Conservation (phyloP, 2,888 invertebrate genomes). For the Cryptocheilus praepositus region DNA sequence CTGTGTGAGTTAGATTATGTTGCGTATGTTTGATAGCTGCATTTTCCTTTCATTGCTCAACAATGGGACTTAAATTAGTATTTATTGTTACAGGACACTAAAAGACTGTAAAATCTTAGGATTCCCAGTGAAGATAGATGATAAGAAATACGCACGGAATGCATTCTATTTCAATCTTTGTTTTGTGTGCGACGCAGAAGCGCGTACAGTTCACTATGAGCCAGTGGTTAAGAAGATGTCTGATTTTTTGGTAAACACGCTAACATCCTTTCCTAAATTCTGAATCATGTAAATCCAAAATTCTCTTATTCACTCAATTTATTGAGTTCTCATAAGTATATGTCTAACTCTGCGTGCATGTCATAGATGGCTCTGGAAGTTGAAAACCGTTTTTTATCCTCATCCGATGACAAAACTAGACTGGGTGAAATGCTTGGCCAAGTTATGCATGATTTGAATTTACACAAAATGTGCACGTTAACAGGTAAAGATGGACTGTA, state of each 20-base stretch:
- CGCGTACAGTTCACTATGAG: slow-evolving; percentile 94
- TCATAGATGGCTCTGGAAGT: slow-evolving; percentile 87
- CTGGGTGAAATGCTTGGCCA: slow-evolving; percentile 86
- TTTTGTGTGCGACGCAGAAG: slow-evolving; percentile 93
- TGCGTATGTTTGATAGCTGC: background rate
- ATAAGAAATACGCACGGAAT: slow-evolving; percentile 92
- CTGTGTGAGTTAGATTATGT: slow-evolving; percentile 81
- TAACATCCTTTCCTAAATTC: background rate
- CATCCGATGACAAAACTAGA: slow-evolving; percentile 80
- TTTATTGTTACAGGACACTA: slow-evolving; percentile 78
- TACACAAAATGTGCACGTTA: slow-evolving; percentile 85
- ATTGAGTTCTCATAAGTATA: background rate
- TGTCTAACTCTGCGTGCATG: background rate
- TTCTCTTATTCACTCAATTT: background rate
- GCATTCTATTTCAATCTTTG: slow-evolving; percentile 97
- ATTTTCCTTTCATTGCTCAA: background rate
- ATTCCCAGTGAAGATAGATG: slow-evolving; percentile 92
- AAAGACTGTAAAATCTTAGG: slow-evolving; percentile 92
- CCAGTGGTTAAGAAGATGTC: slow-evolving; percentile 95
- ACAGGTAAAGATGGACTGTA: slow-evolving; percentile 76
- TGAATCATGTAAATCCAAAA: too few relatives aligned
- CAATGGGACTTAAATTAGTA: background rate
- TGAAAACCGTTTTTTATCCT: slow-evolving; percentile 89
- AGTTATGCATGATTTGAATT: slow-evolving; percentile 88
- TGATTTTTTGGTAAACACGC: slow-evolving; percentile 84